Evolutionary conservation across 2,113 vertebrate genomes (phyloP).

Genomic region (Pithys albifrons): DNA sequence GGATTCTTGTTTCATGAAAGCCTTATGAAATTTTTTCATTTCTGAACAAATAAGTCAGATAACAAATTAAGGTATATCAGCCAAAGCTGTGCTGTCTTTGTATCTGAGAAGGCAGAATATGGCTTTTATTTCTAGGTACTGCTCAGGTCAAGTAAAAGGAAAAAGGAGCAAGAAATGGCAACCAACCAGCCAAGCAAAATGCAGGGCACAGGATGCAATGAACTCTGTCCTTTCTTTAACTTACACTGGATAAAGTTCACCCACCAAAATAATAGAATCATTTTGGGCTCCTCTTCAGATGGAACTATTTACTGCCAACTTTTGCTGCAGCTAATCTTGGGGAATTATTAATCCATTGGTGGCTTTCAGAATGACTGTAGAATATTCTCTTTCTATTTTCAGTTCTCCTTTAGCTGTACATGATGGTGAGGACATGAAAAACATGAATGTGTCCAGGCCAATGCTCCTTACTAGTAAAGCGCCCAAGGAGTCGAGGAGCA

Average conservation of each 20-base stretch:
- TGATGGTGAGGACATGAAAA: neutral
- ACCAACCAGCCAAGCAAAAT: neutral
- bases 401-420: neutral
- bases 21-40: neutral
- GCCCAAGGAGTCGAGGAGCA: neutral
- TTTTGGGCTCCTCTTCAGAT: neutral
- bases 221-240: neutral
- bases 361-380: neutral
- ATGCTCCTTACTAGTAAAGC: neutral
- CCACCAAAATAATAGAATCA: neutral
- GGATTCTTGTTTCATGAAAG: neutral
- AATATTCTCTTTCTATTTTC: neutral
- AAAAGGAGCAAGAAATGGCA: neutral
- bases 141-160: neutral
- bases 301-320: neutral
- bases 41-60: neutral
- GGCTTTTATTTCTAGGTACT: neutral
- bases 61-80: neutral
- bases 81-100: neutral
- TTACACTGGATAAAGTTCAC: neutral
- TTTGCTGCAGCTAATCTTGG: neutral
- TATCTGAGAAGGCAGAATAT: neutral
- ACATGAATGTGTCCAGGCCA: fast-evolving
- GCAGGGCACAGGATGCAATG: neutral
- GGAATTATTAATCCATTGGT: fast-evolving